Conservation (phyloP, 53 echinoderm and acorn worm species). For the Echinarachnius parma region DNA sequence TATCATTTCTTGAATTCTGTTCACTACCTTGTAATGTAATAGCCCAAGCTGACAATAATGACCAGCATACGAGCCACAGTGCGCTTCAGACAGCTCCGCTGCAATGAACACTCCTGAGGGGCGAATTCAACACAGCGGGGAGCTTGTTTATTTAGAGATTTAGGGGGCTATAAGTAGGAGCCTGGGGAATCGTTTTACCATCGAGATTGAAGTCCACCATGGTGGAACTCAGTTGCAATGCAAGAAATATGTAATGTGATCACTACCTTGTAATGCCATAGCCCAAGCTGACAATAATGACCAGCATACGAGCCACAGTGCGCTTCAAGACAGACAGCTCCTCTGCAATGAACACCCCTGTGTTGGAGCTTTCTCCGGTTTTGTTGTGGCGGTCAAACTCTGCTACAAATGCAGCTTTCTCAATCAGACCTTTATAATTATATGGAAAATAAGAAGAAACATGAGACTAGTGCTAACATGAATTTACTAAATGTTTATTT, state of each 20-base stretch:
- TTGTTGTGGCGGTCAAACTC: constrained; percentile 82
- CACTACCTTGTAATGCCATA: constrained; percentile 87
- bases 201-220: no score
- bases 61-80: constrained; percentile 87
- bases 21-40: constrained; percentile 81
- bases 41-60: constrained; percentile 85
- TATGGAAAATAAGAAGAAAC: no score
- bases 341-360: constrained; percentile 77
- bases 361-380: constrained; percentile 43
- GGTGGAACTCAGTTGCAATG: no score
- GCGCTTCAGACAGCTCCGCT: constrained; percentile 79
- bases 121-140: no score
- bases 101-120: constrained; percentile 72
- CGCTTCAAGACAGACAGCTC: constrained; percentile 81
- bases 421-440: constrained; percentile 67
- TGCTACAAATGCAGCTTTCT: constrained; percentile 87
- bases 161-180: no score
- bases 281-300: constrained; percentile 86
- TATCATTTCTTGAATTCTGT: no score
- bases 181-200: no score
- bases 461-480: no score
- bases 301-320: constrained; percentile 81
- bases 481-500: no score
- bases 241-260: no score
- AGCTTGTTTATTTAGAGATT: no score